Base-by-base conservation (phyloP, 2,797 vertebrate species). In the Pangasius larnaudii region DNA sequence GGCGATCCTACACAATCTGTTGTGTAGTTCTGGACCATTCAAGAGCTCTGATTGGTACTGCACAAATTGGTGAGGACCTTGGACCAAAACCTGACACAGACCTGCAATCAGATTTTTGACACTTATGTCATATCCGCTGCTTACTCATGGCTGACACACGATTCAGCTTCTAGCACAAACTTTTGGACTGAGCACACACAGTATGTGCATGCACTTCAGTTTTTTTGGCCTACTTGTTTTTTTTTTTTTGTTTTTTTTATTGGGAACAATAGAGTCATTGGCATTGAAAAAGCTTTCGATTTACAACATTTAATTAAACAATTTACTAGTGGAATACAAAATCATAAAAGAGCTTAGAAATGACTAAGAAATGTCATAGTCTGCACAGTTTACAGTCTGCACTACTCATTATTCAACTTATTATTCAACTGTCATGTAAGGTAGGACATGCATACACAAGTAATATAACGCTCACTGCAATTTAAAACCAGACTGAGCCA, bases 341-440 rank as follows among this genome's bases (percentile, higher is more conserved):
- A 42, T 36, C 33, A 49, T 75, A 75, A 14, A 49, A 75, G 8
- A 16, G 24, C 27, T n/a, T 77, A n/a, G n/a, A 53, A 53, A 16
- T 53, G 51, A 33, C 7, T 78, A 78, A 78, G 49, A 78, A 33
- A 79, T 56, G 56, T 36, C 75, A 19, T 3, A 33, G 69, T 71
- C 75, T 89, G 67, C 83, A 77, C 14, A 77, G 74, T 53, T 77
- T 51, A 53, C 74, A 77, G 77, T 56, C 63, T 69, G 18, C 18
- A 13, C 63, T 84, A 33, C 63, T 84, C 82, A 69, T 84, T 69
- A 36, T 84, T 69, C 63, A 84, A 33, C 19, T 84, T 69, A 36
- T 69, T 69, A 69, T 53, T 84, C 77, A 84, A 24, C 69, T 59
- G 71, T 59, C 39, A 75, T 85, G 24, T 42, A 56, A 27, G 53